These are phyloP conservation scores for Masticophis lateralis DNA, from an alignment of 2,797 vertebrate species.

Conservation along the genomic window DNA sequence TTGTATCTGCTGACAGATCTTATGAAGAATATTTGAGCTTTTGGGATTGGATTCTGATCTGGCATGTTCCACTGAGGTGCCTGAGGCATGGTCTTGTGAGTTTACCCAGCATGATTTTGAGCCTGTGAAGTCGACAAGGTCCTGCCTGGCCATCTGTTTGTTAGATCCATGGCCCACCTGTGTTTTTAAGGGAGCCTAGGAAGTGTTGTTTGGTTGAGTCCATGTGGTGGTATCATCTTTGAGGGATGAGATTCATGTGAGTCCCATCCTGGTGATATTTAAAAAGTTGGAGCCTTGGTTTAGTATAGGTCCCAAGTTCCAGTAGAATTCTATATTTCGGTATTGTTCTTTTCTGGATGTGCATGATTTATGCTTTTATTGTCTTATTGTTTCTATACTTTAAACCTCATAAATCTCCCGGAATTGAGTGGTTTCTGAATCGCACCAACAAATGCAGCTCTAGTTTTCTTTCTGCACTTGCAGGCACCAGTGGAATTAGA, in stretches of 20 bases:
- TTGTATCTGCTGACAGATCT: neutral
- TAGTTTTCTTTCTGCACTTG: neutral
- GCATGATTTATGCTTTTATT: neutral
- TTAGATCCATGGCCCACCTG: neutral
- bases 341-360: neutral
- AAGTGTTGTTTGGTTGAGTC: neutral
- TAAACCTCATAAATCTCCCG: neutral
- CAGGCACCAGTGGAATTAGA: neutral
- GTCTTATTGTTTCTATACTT: neutral
- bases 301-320: neutral
- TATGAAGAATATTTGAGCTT: neutral
- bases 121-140: neutral
- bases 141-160: neutral
- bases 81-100: neutral
- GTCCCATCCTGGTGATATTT: neutral
- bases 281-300: neutral
- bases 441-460: neutral
- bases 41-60: neutral
- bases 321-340: neutral
- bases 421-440: neutral
- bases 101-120: neutral
- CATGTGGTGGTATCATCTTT: neutral
- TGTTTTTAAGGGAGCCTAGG: neutral
- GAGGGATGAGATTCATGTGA: neutral
- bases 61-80: neutral